These are phyloP conservation scores for Diachasma alloeum DNA, from an alignment of 1,140 invertebrate species.

Conservation along the genomic window DNA sequence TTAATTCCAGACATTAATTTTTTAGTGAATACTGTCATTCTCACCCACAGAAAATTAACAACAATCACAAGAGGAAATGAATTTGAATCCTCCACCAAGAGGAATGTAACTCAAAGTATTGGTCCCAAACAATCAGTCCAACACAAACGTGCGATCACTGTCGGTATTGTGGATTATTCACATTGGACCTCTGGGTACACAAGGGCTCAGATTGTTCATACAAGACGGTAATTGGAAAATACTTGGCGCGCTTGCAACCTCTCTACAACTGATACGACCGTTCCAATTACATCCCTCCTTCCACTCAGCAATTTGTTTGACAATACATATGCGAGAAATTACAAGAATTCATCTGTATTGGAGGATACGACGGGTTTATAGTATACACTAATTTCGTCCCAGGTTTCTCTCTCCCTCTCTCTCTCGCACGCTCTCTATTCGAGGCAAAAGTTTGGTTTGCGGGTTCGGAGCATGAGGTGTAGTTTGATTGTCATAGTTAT, in stretches of 20 bases:
- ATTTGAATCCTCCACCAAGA: background rate
- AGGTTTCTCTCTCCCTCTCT: background rate
- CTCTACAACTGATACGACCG: conserved; percentile 4
- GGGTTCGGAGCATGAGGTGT: background rate
- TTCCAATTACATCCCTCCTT: background rate
- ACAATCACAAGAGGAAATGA: background rate
- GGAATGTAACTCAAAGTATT: background rate
- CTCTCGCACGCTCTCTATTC: background rate
- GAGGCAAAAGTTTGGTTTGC: background rate
- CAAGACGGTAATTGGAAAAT: conserved; percentile 54
- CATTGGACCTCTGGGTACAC: conserved; percentile 13
- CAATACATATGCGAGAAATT: background rate
- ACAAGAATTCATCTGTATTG: background rate
- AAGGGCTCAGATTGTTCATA: conserved; percentile 41
- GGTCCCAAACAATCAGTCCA: background rate
- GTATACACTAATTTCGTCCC: background rate
- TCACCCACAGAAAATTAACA: background rate
- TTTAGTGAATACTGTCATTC: no score
- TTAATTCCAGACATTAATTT: no score
- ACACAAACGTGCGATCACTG: background rate
- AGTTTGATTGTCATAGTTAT: background rate
- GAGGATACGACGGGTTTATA: background rate
- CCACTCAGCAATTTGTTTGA: conserved; percentile 31
- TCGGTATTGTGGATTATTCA: background rate
- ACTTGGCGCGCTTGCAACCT: conserved; percentile 40